Evolutionary conservation across 2,113 vertebrate species (phyloP).

Genomic region (Catharus bicknelli): DNA sequence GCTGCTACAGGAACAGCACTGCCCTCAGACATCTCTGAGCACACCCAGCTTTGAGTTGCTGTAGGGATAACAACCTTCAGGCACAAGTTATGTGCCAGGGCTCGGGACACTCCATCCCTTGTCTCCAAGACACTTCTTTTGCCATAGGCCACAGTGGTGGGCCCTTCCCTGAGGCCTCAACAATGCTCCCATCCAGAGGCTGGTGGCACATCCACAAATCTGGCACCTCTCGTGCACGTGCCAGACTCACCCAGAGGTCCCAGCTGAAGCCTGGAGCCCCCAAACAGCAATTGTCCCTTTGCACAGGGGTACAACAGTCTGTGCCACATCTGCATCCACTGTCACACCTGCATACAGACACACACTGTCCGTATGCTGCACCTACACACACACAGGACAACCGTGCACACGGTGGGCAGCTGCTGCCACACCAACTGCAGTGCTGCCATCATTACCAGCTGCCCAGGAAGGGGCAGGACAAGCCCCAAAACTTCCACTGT

Average conservation of each 20-base stretch:
- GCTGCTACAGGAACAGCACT: neutral
- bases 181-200: neutral
- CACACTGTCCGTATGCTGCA: fast-evolving
- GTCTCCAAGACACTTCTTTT: neutral
- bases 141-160: fast-evolving
- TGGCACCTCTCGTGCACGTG: fast-evolving
- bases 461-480: neutral
- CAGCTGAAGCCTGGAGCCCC: neutral
- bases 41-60: neutral
- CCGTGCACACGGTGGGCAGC: fast-evolving
- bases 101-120: neutral
- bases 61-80: neutral
- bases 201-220: neutral
- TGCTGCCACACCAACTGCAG: neutral
- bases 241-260: neutral
- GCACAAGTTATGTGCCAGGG: neutral
- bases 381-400: neutral
- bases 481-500: neutral
- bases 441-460: neutral
- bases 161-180: neutral
- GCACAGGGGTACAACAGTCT: neutral
- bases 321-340: fast-evolving
- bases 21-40: fast-evolving
- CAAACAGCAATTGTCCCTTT: neutral
- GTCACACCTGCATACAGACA: fast-evolving